phyloP scores from a whole-genome alignment of 2,113 vertebrate species.

The Orientallactaga bullata region DNA sequence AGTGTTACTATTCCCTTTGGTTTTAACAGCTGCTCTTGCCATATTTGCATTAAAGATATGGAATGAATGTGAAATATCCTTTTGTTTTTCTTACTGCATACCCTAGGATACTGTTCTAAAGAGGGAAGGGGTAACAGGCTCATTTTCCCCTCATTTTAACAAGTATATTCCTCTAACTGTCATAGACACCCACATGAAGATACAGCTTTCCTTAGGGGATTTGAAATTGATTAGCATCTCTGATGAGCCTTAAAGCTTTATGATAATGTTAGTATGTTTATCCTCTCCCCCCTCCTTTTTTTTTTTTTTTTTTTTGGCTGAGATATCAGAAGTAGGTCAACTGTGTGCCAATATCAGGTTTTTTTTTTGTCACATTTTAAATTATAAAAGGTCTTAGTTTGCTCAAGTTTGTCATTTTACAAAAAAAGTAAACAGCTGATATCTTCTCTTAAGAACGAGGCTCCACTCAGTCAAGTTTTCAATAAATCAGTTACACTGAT shows the following conservation, averaged over 20 bases:
- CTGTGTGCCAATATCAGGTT: conserved; percentile 43
- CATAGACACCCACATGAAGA: conserved; percentile 36
- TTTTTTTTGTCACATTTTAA: conserved; percentile 53
- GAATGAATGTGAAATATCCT: not conserved
- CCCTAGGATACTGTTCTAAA: conserved; percentile 9
- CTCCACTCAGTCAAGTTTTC: conserved; percentile 79
- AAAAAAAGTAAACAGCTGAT: conserved; percentile 52
- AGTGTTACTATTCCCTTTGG: not conserved
- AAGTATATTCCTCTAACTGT: not conserved
- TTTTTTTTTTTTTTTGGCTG: conserved; percentile 55
- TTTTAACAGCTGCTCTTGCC: not conserved
- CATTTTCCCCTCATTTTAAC: conserved; percentile 36
- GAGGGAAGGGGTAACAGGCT: not conserved
- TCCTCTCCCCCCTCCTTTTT: not conserved
- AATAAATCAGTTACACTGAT: conserved; percentile 81
- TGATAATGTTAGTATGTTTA: conserved; percentile 6
- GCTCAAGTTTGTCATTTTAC: conserved; percentile 34
- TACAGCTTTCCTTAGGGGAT: conserved; percentile 51
- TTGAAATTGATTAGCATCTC: conserved; percentile 50
- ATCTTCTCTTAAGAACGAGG: conserved; percentile 73
- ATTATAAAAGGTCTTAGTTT: conserved; percentile 32
- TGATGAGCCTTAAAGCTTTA: conserved; percentile 47
- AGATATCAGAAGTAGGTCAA: conserved; percentile 13
- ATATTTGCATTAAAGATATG: not conserved
- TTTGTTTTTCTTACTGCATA: not conserved